Evolutionary conservation across 1,140 invertebrate genomes (phyloP).

Genomic region (Neuroterus valhalla): DNA sequence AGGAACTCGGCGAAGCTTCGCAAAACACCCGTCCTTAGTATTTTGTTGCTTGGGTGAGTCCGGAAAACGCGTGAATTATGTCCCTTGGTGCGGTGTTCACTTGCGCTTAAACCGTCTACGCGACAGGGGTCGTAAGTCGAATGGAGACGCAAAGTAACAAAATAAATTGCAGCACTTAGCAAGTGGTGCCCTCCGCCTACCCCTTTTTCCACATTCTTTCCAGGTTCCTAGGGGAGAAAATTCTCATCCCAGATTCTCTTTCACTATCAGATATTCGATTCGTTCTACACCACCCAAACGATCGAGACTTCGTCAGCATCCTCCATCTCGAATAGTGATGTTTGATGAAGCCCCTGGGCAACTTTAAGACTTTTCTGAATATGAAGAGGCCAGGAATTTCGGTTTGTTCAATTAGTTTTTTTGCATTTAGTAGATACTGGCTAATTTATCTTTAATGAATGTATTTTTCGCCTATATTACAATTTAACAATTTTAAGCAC

Average conservation of each 20-base stretch:
- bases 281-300: neutral
- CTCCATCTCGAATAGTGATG: neutral
- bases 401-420: no score
- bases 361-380: neutral
- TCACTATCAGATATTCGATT: neutral
- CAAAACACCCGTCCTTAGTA: neutral
- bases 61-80: constrained; percentile 6
- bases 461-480: no score
- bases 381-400: neutral
- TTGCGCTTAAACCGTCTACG: constrained; percentile 10
- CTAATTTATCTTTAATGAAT: no score
- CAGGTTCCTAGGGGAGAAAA: neutral
- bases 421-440: no score
- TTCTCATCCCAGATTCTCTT: neutral
- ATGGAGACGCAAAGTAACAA: constrained; percentile 20
- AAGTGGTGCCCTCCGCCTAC: neutral
- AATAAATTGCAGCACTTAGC: constrained; percentile 27
- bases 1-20: neutral
- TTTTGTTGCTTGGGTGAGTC: neutral
- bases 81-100: neutral
- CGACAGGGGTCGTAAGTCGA: constrained; percentile 24
- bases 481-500: no score
- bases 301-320: neutral
- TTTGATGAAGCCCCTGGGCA: neutral
- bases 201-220: neutral